A percentile compares a stretch with the other conserved stretches of the same genome.
phyloP scores from a whole-genome alignment of 2,888 invertebrate species.

The Pyrrhosoma nymphula region DNA sequence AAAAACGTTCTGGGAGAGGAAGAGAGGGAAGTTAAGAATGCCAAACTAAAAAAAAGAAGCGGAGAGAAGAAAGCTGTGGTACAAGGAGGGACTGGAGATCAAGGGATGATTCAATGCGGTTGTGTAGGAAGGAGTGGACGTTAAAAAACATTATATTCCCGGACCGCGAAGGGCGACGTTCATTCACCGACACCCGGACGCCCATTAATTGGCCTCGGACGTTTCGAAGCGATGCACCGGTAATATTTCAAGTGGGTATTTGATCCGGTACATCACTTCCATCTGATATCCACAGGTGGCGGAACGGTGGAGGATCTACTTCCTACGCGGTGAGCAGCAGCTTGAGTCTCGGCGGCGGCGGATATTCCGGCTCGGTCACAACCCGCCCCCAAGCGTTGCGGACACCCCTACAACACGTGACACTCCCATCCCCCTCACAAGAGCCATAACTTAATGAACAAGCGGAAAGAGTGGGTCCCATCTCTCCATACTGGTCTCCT shows the following conservation, averaged over 20 bases:
- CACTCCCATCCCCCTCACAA: background rate
- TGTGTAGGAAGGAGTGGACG: background rate
- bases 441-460: background rate
- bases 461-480: background rate
- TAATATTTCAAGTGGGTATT: background rate
- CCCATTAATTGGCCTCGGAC: slow-evolving; percentile 29
- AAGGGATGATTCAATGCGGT: background rate
- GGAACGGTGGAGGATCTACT: background rate
- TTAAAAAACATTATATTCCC: slow-evolving; percentile 1
- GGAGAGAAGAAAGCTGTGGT: no score
- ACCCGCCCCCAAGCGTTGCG: background rate
- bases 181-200: background rate
- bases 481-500: background rate
- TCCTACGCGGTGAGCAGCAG: background rate
- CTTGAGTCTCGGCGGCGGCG: background rate
- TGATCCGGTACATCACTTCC: slow-evolving; percentile 25
- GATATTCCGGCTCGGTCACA: background rate
- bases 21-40: no score
- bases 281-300: slow-evolving; percentile 18
- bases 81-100: no score
- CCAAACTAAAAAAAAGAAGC: no score
- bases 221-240: background rate
- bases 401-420: background rate
- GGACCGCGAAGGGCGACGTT: background rate
- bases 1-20: no score